Percentiles rank a stretch among this genome's conserved stretches.
phyloP scores from a whole-genome alignment of 37 sponge, comb jelly and placozoan genomes.

The Diacarnus erythraeanus region DNA sequence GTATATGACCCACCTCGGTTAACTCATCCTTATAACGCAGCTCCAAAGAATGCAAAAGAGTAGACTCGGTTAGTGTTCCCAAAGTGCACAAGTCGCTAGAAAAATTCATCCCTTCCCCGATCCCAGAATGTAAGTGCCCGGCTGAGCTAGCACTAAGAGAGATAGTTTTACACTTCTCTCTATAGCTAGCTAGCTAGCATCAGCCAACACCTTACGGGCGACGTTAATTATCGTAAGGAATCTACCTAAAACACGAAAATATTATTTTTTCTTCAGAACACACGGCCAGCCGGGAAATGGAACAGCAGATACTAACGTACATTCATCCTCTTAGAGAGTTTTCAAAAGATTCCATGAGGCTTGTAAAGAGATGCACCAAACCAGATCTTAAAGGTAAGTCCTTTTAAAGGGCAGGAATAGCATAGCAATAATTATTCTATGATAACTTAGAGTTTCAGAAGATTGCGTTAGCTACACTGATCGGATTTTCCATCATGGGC shows the following conservation, averaged over 20 bases:
- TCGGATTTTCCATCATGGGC: constrained; percentile 98
- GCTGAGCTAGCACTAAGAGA: too few relatives aligned
- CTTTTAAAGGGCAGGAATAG: not conserved
- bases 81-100: constrained; percentile 2
- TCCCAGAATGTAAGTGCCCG: too few relatives aligned
- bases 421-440: not conserved
- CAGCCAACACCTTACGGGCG: too few relatives aligned
- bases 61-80: constrained; percentile 1
- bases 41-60: not conserved
- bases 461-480: constrained; percentile 95
- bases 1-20: not conserved
- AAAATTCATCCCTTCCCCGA: not conserved
- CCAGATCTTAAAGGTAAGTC: constrained; percentile 94
- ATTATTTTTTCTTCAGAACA: too few relatives aligned
- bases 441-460: constrained; percentile 87
- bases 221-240: too few relatives aligned
- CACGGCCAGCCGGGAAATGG: too few relatives aligned
- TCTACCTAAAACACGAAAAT: too few relatives aligned
- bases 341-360: constrained; percentile 90
- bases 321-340: constrained; percentile 88
- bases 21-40: constrained; percentile 2
- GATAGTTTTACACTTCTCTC: too few relatives aligned
- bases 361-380: constrained; percentile 95
- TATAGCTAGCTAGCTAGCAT: too few relatives aligned
- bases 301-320: constrained; percentile 58